Evolutionary conservation across 1,140 invertebrate genomes (phyloP), one percentile per base, ranked within the genome.

Genomic region (Drusus annulatus): DNA sequence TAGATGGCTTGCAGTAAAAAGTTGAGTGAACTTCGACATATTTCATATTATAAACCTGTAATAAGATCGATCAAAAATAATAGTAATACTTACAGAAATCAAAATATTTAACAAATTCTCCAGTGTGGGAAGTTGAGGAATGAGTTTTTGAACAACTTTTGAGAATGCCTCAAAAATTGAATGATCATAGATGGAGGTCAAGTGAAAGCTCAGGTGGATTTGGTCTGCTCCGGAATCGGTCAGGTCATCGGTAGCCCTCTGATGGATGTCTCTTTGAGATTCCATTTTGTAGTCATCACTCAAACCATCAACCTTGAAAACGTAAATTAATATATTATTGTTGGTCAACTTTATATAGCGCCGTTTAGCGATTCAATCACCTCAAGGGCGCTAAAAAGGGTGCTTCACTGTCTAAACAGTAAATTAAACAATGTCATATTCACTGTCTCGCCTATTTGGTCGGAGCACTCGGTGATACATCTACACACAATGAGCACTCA

Each of bases 81-180:
- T n/a, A 63, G 7, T 10, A 17, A 71, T 51, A 93, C 93, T 94
- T 92, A 99, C 98, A 74, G 97, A 98, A 90, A 99, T 99, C 83
- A 99, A 95, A 87, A 99, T 98, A 89, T 99, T 99, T n/a, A 99
- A 90, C 77, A 99, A 92, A 91, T 99, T 98, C 91, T 99, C 99
- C 85, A 99, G 91, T 15, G 97, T 98, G 68, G 98, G 96, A 82
- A 99, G 91, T 87, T 99, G 98, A 63, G 97, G 98, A 86, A 99
- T 99, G 78, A 99, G 90, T 89, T 99, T 99, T 87, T 99, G 99
- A 65, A 99, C 98, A 84, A 99, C 98, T 95, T 99, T 99, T 84
- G 97, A 99, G 89, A 99, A 99, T 16, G 98, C 98, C 92, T 99
- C 99, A 91, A 99, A 99, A 89, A 99, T 99, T 78, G 98, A 99